Conservation (phyloP, 2,888 invertebrate genomes). For the Spisula solida region DNA sequence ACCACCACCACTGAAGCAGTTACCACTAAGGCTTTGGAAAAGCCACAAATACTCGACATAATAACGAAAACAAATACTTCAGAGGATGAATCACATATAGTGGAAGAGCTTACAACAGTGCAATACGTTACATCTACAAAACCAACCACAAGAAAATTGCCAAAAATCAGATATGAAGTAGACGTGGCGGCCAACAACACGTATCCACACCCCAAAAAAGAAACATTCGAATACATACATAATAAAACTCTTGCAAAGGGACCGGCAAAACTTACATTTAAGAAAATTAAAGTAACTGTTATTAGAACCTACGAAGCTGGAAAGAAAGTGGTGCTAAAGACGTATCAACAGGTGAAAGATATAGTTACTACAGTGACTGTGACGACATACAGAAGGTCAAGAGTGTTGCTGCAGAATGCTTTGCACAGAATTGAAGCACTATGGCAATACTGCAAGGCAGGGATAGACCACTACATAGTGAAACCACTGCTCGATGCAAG, state of each 20-base stretch:
- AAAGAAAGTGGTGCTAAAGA: constrained; percentile 51
- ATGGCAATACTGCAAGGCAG: constrained; percentile 67
- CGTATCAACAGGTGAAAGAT: constrained; percentile 65
- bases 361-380: constrained; percentile 60
- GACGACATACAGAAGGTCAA: constrained; percentile 54
- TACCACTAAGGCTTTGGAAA: neutral
- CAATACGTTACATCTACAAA: neutral
- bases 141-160: constrained; percentile 32
- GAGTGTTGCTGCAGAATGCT: constrained; percentile 52
- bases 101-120: neutral
- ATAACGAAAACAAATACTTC: neutral
- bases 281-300: constrained; percentile 67
- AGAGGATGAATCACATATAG: neutral
- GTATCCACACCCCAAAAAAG: constrained; percentile 66
- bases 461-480: constrained; percentile 66
- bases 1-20: neutral
- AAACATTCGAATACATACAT: constrained; percentile 62
- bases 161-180: constrained; percentile 48
- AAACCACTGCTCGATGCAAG: constrained; percentile 64
- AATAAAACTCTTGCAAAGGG: constrained; percentile 57
- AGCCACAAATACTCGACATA: neutral
- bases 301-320: constrained; percentile 52
- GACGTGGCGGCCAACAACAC: constrained; percentile 67
- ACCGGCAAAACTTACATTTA: constrained; percentile 56
- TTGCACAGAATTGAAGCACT: constrained; percentile 63